Evolutionary conservation across 2,113 vertebrate genomes (phyloP).

Genomic region (Rana temporaria): DNA sequence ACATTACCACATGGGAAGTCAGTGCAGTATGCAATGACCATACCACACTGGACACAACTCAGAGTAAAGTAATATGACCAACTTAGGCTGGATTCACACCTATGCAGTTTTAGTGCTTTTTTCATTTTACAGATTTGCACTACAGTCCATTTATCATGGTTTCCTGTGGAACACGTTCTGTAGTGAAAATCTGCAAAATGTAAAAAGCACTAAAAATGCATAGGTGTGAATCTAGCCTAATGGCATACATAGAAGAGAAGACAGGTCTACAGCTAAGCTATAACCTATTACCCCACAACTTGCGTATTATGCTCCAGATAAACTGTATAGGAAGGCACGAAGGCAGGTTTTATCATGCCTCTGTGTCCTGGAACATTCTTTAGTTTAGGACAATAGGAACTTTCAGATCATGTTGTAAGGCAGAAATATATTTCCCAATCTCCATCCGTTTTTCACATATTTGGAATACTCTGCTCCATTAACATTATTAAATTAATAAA

Average conservation of each 20-base stretch:
- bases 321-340: conserved; percentile 83
- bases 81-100: too few species aligned
- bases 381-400: conserved; percentile 68
- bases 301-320: conserved; percentile 68
- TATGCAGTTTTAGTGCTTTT: too few species aligned
- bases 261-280: conserved; percentile 63
- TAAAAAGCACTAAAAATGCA: too few species aligned
- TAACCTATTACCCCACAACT: too few species aligned
- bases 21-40: not conserved
- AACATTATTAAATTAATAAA: not conserved
- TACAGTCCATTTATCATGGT: too few species aligned
- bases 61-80: not conserved
- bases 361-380: conserved; percentile 72
- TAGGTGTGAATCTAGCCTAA: too few species aligned
- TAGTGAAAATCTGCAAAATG: too few species aligned
- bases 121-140: too few species aligned
- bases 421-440: conserved; percentile 60
- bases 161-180: too few species aligned
- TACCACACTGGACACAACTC: not conserved
- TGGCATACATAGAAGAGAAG: conserved; percentile 72
- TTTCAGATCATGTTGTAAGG: conserved; percentile 50
- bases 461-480: not conserved
- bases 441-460: conserved; percentile 17
- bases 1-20: not conserved
- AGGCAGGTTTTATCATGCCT: conserved; percentile 84